phyloP scores from a whole-genome alignment of 2,797 vertebrate species.

The Mormyrus hasselquistii region DNA sequence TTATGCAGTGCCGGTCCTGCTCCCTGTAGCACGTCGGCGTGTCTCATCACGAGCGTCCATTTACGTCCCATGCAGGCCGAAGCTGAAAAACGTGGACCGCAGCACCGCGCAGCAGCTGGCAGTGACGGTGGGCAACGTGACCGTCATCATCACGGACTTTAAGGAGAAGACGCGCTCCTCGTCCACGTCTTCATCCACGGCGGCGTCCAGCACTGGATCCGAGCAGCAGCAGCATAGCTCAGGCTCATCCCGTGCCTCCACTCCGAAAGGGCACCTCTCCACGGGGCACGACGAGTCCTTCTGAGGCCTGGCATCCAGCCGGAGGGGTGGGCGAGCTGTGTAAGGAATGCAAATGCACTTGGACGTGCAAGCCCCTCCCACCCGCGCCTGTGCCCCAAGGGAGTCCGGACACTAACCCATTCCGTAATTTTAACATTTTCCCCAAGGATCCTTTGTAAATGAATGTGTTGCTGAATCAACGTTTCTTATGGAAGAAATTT shows the following conservation, averaged over 20 bases:
- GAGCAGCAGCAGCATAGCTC: constrained; percentile 99
- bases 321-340: background rate
- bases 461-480: constrained; percentile 92
- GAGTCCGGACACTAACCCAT: constrained; percentile 80
- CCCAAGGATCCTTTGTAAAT: constrained; percentile 67
- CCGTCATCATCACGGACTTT: constrained; percentile 99
- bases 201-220: constrained; percentile 92
- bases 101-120: constrained; percentile 97
- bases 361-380: background rate
- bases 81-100: constrained; percentile 97
- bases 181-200: constrained; percentile 95
- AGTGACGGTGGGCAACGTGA: constrained; percentile 97
- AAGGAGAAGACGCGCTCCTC: constrained; percentile 99
- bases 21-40: background rate
- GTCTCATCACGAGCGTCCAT: background rate
- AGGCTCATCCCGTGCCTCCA: constrained; percentile 79
- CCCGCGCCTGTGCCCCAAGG: constrained; percentile 58
- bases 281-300: constrained; percentile 77
- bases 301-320: constrained; percentile 47
- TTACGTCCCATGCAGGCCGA: constrained; percentile 66
- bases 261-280: constrained; percentile 74
- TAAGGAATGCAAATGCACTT: constrained; percentile 9
- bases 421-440: constrained; percentile 79
- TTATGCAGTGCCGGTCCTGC: too few species aligned
- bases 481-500: constrained; percentile 66